A percentile compares a stretch with the other conserved stretches of the same genome.
phyloP scores from a whole-genome alignment of 2,797 vertebrate species.

The Falco berigora region DNA sequence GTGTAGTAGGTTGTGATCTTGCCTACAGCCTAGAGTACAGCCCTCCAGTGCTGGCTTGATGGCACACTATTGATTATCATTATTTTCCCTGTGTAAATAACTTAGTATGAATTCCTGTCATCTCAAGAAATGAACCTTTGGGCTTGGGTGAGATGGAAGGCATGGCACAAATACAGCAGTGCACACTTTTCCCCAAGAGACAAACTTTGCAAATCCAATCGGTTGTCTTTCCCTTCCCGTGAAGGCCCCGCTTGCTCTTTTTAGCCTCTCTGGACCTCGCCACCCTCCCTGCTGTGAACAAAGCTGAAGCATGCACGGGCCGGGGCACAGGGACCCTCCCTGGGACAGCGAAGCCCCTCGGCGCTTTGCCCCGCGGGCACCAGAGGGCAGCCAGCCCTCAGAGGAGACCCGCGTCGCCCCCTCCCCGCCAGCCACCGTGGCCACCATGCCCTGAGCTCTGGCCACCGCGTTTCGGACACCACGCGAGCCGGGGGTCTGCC shows the following conservation, averaged over 20 bases:
- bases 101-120: neutral
- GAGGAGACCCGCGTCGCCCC: neutral
- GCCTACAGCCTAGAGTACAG: neutral
- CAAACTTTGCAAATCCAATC: neutral
- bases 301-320: neutral
- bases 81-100: neutral
- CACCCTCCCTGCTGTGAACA: neutral
- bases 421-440: no score
- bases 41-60: neutral
- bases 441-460: neutral
- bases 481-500: neutral
- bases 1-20: neutral
- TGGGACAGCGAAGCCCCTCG: neutral
- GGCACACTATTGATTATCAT: neutral
- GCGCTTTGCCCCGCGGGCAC: neutral
- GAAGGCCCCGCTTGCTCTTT: neutral
- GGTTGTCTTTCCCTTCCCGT: neutral
- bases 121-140: neutral
- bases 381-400: slow-evolving; percentile 1
- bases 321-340: neutral
- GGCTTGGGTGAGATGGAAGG: neutral
- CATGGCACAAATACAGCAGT: neutral
- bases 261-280: neutral
- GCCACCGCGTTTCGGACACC: neutral
- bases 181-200: neutral